phyloP scores from a whole-genome alignment of 2,888 invertebrate species.

The Drosophila yooni region DNA sequence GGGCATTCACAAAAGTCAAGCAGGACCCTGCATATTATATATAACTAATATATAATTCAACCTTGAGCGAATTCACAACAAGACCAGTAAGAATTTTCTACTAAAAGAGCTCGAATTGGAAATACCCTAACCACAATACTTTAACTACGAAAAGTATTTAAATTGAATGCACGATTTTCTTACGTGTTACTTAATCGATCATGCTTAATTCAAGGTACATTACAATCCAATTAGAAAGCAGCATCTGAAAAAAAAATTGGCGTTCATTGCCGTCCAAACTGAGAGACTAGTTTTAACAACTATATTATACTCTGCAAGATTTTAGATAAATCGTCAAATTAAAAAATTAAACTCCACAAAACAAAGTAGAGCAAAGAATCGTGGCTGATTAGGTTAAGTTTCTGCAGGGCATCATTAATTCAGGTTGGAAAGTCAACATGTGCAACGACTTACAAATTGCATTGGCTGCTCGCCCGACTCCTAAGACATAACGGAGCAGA shows the following conservation, averaged over 20 bases:
- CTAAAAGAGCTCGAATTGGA: neutral
- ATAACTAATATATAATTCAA: neutral
- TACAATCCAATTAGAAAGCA: neutral
- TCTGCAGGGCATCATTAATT: neutral
- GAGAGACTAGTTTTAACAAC: neutral
- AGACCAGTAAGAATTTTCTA: neutral
- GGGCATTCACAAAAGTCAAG: constrained; percentile 16
- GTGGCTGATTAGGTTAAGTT: neutral
- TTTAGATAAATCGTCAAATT: neutral
- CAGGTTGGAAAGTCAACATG: neutral
- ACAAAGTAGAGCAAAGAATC: neutral
- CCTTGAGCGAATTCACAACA: neutral
- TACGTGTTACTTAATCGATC: neutral
- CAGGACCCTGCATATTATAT: constrained; percentile 39
- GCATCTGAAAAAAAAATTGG: neutral
- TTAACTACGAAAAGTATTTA: neutral
- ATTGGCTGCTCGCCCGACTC: too few relatives aligned
- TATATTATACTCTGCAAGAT: neutral
- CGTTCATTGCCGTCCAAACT: neutral
- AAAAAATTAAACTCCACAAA: neutral
- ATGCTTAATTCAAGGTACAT: neutral
- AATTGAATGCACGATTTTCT: neutral
- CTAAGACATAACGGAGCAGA: constrained; percentile 55
- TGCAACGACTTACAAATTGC: neutral
- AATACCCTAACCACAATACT: neutral